Evolutionary conservation across 2,113 vertebrate genomes (phyloP).

Genomic region (Gambusia affinis): DNA sequence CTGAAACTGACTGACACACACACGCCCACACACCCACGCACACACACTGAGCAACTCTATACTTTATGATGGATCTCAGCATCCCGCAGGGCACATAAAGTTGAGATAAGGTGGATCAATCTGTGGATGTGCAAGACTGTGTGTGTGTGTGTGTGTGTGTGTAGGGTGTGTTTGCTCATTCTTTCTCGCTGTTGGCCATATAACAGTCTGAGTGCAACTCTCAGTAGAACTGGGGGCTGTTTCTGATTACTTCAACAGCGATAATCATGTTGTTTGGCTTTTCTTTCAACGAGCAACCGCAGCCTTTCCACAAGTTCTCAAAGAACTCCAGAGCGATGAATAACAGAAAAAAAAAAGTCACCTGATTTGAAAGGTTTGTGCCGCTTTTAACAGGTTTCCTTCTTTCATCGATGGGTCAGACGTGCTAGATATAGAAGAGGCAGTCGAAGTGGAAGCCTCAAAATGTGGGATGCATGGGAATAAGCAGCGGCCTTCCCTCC

Average conservation of each 20-base stretch:
- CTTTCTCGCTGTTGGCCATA: not conserved
- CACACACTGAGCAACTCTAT: constrained; percentile 24
- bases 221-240: constrained; percentile 14
- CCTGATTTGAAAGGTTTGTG: constrained; percentile 21
- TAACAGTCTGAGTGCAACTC: not conserved
- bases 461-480: constrained; percentile 11
- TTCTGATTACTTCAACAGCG: constrained; percentile 22
- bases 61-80: constrained; percentile 24
- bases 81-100: constrained; percentile 17
- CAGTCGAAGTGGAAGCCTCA: not conserved
- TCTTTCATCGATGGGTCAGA: constrained; percentile 21
- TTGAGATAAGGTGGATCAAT: constrained; percentile 43
- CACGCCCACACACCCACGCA: not conserved
- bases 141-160: constrained; percentile 13
- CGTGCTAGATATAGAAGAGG: not conserved
- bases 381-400: constrained; percentile 18
- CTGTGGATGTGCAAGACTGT: constrained; percentile 20
- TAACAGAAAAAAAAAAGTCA: not conserved
- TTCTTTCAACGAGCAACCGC: constrained; percentile 19
- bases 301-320: constrained; percentile 18
- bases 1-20: not conserved
- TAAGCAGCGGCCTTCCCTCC: not conserved
- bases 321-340: not conserved
- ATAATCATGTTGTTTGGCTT: constrained; percentile 35
- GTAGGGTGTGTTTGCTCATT: constrained; percentile 3